Base-by-base conservation (phyloP, 2,888 invertebrate genomes). In the Galerucella calmariensis region DNA sequence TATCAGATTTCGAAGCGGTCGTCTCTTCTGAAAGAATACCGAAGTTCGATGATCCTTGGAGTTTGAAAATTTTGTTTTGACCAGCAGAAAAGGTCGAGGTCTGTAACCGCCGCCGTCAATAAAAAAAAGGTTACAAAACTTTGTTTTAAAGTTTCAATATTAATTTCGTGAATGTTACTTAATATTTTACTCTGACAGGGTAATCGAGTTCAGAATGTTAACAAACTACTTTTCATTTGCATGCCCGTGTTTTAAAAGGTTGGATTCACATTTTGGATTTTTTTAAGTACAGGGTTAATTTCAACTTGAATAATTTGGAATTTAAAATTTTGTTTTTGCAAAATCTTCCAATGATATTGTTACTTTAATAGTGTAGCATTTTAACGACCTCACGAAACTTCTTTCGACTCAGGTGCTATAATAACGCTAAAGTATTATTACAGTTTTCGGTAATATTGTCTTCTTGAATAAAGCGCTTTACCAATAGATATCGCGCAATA, bases 1-100 rank as follows among this genome's bases (percentile, higher is more conserved):
- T 69, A 69, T 75, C 75, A 63, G 63, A 75, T 75, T 75, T 75
- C 75, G 63, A 67, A 51, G 41, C 73, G 75, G 73, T 70, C 73
- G 72, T 73, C 68, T 67, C 75, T 62, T 67, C 48, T 69, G 48
- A 69, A 69, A 69, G 24, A 61, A 48, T 69, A 48, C 69, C 61
- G 35, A 48, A 67, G 72, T 72, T 72, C 72, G 72, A 72, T 67
- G 72, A 61, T 72, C 72, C 56, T 62, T 24, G 61, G 48, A 48
- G 46, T 44, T 65, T 65, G 20, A 65, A 27, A 65, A 65, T 65
- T n/a, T 11, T 72, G 35, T 59, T 66, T 46, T 35, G 59, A 58
- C 66, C 27, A 44, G 16, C 48, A 53, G 66, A 24, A 53, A 63
- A 46, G 44, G 66, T 62, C 63, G 48, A 51, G 63, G 58, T 44